Evolutionary conservation across 2,113 vertebrate species (phyloP), one percentile per base, ranked within the genome.

Genomic region (Cavia porcellus): DNA sequence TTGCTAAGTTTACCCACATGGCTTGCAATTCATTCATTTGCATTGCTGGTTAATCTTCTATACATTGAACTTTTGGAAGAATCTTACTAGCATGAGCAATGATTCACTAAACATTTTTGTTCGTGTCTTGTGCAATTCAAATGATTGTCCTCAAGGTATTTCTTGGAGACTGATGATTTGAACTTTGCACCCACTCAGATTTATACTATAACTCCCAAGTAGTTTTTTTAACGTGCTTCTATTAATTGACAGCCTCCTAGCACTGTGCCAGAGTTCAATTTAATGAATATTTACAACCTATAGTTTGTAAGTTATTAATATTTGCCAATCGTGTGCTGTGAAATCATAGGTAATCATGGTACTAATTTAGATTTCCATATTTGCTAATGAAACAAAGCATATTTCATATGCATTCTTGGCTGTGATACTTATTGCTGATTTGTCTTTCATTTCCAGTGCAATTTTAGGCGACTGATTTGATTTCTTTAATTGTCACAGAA

Each of bases 151-250:
- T 50, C 20, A 80, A 45, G 38, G 3, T 82, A 35, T 25, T 92
- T 81, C 25, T 68, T 14, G 24, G 17, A n/a, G 32, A 74, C 35
- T 22, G 22, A 22, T 50, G 24, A 5, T 90, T 86, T 66, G 19
- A 52, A 5, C 17, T 55, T 75, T 35, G 42, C 14, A 52, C 11
- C 38, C 28, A 4, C 22, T 95, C 10, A 80, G 20, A 7, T 74
- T 50, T 52, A 50, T 45, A 74, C 25, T 79, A 35, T 88, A 74
- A 32, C 35, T 86, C 30, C 45, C 35, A 66, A 38, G 19, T 59
- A 38, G 14, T 55, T 92, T 91, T 86, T 86, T 96, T 87, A 91
- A 81, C 80, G 85, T n/a, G 13, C 5, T 45, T 75, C 7, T 45
- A 62, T 92, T 90, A 70, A 61, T 92, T 95, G 77, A 55, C 3